These are phyloP conservation scores for Theocolax elegans DNA, from an alignment of 1,140 invertebrate genomes.

Conservation along the genomic window DNA sequence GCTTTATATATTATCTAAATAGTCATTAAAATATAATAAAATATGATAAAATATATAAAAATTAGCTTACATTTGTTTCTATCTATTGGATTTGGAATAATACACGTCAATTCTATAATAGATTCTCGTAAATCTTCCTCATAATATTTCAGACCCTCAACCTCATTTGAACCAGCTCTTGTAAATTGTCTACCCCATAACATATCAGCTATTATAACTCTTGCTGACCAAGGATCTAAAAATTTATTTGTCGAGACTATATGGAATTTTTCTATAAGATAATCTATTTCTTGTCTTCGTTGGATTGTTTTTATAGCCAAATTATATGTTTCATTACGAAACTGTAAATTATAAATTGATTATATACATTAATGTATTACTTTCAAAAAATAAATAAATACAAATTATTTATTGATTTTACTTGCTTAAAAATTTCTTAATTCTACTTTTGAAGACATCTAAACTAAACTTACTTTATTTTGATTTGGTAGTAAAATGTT, in stretches of 20 bases:
- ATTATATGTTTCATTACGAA: conserved; percentile 61
- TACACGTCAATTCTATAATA: conserved; percentile 56
- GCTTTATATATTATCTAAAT: not conserved
- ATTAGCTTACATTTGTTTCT: not conserved
- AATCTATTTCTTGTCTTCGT: conserved; percentile 72
- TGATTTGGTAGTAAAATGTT: not conserved
- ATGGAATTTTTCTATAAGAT: conserved; percentile 72
- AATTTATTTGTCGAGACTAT: conserved; percentile 75
- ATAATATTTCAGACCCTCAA: conserved; percentile 75
- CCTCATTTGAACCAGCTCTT: conserved; percentile 75
- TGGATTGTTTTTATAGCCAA: conserved; percentile 79
- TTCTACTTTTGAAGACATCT: not conserved
- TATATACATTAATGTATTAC: too few species aligned
- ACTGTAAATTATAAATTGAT: conserved; percentile 6
- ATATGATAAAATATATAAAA: not conserved
- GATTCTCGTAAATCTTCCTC: conserved; percentile 68
- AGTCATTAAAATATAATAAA: not conserved
- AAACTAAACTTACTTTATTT: conserved; percentile 2
- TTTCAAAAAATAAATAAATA: too few species aligned
- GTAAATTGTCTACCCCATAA: conserved; percentile 80
- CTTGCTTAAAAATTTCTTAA: not conserved
- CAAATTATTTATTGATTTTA: not conserved
- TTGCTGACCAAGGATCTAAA: conserved; percentile 77
- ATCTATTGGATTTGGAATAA: conserved; percentile 5
- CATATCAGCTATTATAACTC: conserved; percentile 82